Percentiles rank a stretch among this genome's conserved stretches.
Conservation (phyloP, 2,797 vertebrate species). For the Characodon lateralis region DNA sequence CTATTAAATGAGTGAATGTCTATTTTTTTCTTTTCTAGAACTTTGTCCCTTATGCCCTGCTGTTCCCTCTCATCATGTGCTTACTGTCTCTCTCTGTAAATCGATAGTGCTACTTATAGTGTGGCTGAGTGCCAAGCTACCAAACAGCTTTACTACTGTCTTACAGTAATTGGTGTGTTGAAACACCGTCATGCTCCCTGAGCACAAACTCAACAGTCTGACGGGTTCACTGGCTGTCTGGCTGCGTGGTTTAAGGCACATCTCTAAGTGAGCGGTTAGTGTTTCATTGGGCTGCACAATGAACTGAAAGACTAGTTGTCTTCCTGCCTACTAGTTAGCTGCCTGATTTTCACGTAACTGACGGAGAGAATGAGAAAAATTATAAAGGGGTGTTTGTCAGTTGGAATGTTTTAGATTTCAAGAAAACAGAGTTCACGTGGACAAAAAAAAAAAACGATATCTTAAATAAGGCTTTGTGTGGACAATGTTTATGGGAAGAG, state of each 20-base stretch:
- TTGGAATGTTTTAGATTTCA: not conserved
- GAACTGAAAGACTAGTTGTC: not conserved
- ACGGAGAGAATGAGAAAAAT: not conserved
- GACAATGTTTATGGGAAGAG: conserved; percentile 6
- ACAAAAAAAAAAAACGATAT: not conserved
- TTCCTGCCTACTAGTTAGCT: not conserved
- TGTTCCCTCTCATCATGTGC: conserved; percentile 36
- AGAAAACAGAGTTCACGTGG: not conserved
- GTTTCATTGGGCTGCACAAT: conserved; percentile 17
- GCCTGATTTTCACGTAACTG: conserved; percentile 4
- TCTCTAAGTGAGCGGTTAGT: conserved; percentile 41
- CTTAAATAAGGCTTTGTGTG: conserved; percentile 11
- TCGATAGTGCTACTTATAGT: conserved; percentile 73
- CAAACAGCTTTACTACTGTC: conserved; percentile 68
- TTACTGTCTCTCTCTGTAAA: conserved; percentile 53
- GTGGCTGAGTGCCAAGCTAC: conserved; percentile 71
- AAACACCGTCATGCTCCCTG: conserved; percentile 75
- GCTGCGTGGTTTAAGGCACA: conserved; percentile 62
- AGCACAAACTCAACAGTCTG: conserved; percentile 63
- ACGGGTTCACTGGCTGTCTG: conserved; percentile 54
- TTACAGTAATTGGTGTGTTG: conserved; percentile 76
- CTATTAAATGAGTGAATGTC: not conserved
- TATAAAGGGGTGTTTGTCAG: not conserved
- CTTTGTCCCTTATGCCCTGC: conserved; percentile 31
- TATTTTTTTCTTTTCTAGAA: conserved; percentile 15